phyloP scores from a whole-genome alignment of 2,888 invertebrate species.

The Eulithis prunata region DNA sequence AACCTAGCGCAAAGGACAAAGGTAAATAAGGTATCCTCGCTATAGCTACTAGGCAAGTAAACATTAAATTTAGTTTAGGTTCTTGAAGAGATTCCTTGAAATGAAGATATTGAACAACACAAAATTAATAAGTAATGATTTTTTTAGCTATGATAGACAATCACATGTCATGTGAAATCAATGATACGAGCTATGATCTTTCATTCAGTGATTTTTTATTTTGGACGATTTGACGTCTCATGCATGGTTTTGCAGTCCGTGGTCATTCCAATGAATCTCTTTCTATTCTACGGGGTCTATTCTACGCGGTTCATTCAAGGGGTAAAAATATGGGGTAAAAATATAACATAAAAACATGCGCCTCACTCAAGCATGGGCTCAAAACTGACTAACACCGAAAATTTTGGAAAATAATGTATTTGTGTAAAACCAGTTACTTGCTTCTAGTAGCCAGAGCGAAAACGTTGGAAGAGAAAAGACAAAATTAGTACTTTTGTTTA shows the following conservation, averaged over 20 bases:
- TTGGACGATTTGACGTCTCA: conserved; percentile 9
- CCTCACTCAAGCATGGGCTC: conserved; percentile 41
- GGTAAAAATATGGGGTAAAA: conserved; percentile 46
- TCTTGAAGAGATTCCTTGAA: conserved; percentile 75
- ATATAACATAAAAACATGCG: conserved; percentile 42
- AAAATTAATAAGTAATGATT: conserved; percentile 36
- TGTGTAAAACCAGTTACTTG: conserved; percentile 73
- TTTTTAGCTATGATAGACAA: conserved; percentile 14
- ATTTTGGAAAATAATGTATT: conserved; percentile 43
- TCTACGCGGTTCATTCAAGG: conserved; percentile 75
- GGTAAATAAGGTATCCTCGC: conserved; percentile 72
- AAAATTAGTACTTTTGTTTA: conserved; percentile 58
- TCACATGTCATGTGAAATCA: neutral
- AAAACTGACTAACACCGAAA: conserved; percentile 73
- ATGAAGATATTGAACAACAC: conserved; percentile 46
- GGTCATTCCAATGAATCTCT: conserved; percentile 78
- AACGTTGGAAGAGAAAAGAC: conserved; percentile 67
- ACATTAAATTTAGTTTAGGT: conserved; percentile 69
- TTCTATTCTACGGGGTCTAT: conserved; percentile 74
- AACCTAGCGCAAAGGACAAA: conserved; percentile 70
- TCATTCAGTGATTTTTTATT: conserved; percentile 1
- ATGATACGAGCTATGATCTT: neutral
- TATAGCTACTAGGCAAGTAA: conserved; percentile 84
- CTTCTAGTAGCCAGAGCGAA: conserved; percentile 85
- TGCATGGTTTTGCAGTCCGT: conserved; percentile 14